These are phyloP conservation scores for Pterostichus madidus DNA, from an alignment of 2,888 invertebrate genomes.

Conservation along the genomic window DNA sequence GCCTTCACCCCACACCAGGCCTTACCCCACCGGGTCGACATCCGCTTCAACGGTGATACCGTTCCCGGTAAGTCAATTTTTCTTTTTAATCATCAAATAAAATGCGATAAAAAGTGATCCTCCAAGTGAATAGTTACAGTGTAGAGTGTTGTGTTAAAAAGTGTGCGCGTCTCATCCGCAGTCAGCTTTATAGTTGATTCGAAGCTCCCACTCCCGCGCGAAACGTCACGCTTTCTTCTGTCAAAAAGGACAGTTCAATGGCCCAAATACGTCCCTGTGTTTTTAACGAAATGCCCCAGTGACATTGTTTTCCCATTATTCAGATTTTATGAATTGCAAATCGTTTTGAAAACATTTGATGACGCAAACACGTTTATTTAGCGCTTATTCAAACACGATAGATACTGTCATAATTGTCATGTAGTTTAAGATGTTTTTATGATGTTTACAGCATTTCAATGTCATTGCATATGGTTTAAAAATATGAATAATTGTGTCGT, in stretches of 20 bases:
- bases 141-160: conserved; percentile 23
- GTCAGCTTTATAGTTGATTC: conserved; percentile 42
- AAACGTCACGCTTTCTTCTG: conserved; percentile 63
- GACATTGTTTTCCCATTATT: conserved; percentile 59
- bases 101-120: conserved; percentile 8
- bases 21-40: conserved; percentile 92
- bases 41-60: conserved; percentile 95
- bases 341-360: conserved; percentile 12
- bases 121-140: conserved; percentile 27
- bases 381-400: neutral
- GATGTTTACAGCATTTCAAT: conserved; percentile 10
- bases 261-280: conserved; percentile 67
- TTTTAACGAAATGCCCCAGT: conserved; percentile 66
- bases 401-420: neutral
- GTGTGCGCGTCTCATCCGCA: conserved; percentile 14
- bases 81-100: conserved; percentile 6
- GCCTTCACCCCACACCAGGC: conserved; percentile 95
- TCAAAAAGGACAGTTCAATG: conserved; percentile 68
- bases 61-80: conserved; percentile 87
- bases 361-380: conserved; percentile 10
- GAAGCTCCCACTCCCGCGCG: conserved; percentile 63
- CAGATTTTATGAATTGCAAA: conserved; percentile 28
- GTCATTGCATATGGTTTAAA: conserved; percentile 26
- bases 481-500: conserved; percentile 5
- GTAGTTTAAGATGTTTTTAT: conserved; percentile 8